Evolutionary conservation across 2,797 vertebrate genomes (phyloP), one percentile per base, ranked within the genome.

Genomic region (Danio kyathit): DNA sequence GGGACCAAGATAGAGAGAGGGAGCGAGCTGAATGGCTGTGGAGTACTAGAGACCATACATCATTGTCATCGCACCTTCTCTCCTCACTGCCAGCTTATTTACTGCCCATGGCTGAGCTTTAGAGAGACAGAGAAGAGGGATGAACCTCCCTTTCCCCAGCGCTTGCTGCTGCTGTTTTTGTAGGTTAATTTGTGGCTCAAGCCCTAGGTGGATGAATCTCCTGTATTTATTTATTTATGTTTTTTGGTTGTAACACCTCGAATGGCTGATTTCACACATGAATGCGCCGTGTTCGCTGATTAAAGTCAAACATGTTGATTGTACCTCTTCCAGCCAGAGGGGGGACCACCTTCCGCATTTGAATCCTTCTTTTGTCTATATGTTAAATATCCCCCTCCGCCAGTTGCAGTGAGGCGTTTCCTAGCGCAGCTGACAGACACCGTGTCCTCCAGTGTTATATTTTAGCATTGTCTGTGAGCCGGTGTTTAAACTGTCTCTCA

Each of bases 21-120:
- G 83, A 87, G 84, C 86, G 87, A 90, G 88, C 89, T 89, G 90
- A 90, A 90, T 88, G 88, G 86, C 87, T 78, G 85, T 85, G 83
- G 83, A 89, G 87, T 91, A 57, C 87, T 90, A 83, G 86, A 82
- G 86, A 86, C 84, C 89, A 92, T 95, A 91, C 77, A 92, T 94
- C 92, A 94, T 89, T 92, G 92, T 93, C 93, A 92, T 13, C 83
- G 86, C 87, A 86, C 89, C 89, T 92, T 89, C 91, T 88, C 91
- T 91, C 89, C 89, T 87, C 89, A 88, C 82, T 84, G 86, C 90
- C 88, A 89, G 88, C 89, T 91, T 93, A 90, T 93, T 93, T 92
- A 93, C 92, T 91, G 90, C 86, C 89, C 83, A 88, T 83, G 90
- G 88, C 88, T 88, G 88, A 84, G 90, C 87, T 88, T 93, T 88